phyloP scores from a whole-genome alignment of 2,888 invertebrate genomes.

The Drosophila subsilvestris region DNA sequence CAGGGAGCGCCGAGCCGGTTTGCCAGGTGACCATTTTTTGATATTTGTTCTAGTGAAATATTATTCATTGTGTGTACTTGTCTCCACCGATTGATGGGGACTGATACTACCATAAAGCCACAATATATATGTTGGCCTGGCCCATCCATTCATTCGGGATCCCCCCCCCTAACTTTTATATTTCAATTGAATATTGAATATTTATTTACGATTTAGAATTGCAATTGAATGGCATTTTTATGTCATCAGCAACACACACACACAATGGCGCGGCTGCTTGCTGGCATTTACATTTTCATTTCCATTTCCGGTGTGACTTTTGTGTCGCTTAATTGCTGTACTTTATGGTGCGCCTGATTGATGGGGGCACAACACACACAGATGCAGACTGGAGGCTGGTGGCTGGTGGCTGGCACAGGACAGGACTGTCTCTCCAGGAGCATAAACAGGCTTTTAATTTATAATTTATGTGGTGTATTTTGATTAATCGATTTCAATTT shows the following conservation, averaged over 20 bases:
- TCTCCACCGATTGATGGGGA: too few relatives aligned
- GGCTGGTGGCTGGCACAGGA: neutral
- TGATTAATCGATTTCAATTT: constrained; percentile 78
- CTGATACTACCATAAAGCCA: too few relatives aligned
- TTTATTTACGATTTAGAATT: constrained; percentile 69
- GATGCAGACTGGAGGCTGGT: constrained; percentile 4
- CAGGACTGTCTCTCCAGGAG: constrained; percentile 8
- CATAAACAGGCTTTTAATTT: constrained; percentile 69
- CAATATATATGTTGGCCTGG: neutral
- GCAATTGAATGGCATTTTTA: constrained; percentile 54
- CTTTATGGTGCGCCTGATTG: constrained; percentile 55
- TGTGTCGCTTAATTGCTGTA: constrained; percentile 52
- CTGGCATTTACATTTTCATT: constrained; percentile 9
- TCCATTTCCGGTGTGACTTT: constrained; percentile 13
- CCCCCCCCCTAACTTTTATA: neutral
- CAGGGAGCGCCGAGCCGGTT: too few relatives aligned
- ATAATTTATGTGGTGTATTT: constrained; percentile 74
- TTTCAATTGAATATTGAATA: constrained; percentile 62
- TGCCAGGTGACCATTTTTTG: too few relatives aligned
- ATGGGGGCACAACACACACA: constrained; percentile 39
- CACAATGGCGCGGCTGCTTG: neutral
- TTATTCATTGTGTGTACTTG: too few relatives aligned
- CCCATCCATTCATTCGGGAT: too few relatives aligned
- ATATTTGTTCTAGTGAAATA: too few relatives aligned
- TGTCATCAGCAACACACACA: constrained; percentile 16